Base-by-base conservation (phyloP, 1,140 invertebrate species). In the Brachionus rubens region DNA sequence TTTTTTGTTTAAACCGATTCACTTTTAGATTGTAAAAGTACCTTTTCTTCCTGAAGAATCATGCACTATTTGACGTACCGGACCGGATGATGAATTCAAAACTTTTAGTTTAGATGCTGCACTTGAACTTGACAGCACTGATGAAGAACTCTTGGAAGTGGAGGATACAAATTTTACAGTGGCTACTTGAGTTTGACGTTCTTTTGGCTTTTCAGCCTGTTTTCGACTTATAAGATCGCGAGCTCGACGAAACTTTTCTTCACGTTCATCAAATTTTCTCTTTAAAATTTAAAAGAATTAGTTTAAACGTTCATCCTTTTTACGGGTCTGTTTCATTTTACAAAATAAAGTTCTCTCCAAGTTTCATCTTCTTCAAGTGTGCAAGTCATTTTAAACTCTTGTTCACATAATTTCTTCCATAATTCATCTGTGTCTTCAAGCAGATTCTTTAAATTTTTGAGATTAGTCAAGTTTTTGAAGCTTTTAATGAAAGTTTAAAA, bases 321-420 rank as follows among this genome's bases (percentile, higher is more conserved):
- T 46, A 36, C 21, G 16, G 14, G 16, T 9, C n/a, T 30, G 14
- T 3, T 14, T 26, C 9, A 33, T 21, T 12, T 30, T 54, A 72
- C 68, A 72, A 24, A 72, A 30, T 72, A 72, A 50, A 72, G 43
- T 19, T 72, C 68, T 72, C 68, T 19, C 46, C 50, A 72, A 3
- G 68, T 52, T 2, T 72, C 68, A 21, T 72, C 68, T 7, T 72
- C 67, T 3, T 70, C 68, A 14, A 24, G 46, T 26, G 21, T 7
- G 3, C 26, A 12, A 33, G 21, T 28, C 30, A 50, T 21, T 50
- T 72, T 72, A 50, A 72, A 72, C 41, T 72, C 68, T 54, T 72
- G 68, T 54, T 72, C 68, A 40, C 26, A 30, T 24, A 72, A 21
- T 48, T 54, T 48, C 5, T 72, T 72, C 68, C 68, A 72, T n/a